Evolutionary conservation across 2,113 vertebrate genomes (phyloP).

Genomic region (Mystacornis crossleyi): DNA sequence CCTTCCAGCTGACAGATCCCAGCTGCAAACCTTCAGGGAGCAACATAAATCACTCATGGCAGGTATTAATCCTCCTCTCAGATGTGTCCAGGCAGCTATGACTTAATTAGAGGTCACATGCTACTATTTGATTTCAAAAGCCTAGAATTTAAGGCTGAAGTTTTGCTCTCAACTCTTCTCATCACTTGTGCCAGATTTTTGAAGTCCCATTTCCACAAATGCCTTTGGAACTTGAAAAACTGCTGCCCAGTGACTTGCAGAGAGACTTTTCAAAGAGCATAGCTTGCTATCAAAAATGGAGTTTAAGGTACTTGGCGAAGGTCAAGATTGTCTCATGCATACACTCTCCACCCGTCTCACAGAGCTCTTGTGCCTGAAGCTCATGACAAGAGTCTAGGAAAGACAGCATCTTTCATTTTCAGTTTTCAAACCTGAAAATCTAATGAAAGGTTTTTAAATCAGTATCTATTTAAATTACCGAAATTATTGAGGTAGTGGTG

Average conservation of each 20-base stretch:
- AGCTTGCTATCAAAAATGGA: background rate
- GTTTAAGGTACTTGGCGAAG: background rate
- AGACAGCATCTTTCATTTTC: background rate
- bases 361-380: background rate
- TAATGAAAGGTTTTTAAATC: background rate
- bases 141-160: background rate
- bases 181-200: background rate
- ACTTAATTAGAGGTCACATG: background rate
- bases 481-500: background rate
- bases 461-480: background rate
- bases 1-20: background rate
- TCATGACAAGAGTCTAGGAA: rapidly evolving
- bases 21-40: background rate
- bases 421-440: background rate
- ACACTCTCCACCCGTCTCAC: background rate
- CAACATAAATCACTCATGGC: background rate
- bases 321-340: background rate
- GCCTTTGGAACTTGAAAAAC: background rate
- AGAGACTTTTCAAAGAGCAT: background rate
- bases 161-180: background rate
- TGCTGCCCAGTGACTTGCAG: background rate
- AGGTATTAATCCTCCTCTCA: background rate
- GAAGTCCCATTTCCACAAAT: background rate
- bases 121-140: background rate
- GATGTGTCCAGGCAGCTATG: background rate